Percentiles rank a stretch among this genome's conserved stretches.
These are phyloP conservation scores for Chlorops oryzae DNA, from an alignment of 1,140 invertebrate species.

Conservation along the genomic window DNA sequence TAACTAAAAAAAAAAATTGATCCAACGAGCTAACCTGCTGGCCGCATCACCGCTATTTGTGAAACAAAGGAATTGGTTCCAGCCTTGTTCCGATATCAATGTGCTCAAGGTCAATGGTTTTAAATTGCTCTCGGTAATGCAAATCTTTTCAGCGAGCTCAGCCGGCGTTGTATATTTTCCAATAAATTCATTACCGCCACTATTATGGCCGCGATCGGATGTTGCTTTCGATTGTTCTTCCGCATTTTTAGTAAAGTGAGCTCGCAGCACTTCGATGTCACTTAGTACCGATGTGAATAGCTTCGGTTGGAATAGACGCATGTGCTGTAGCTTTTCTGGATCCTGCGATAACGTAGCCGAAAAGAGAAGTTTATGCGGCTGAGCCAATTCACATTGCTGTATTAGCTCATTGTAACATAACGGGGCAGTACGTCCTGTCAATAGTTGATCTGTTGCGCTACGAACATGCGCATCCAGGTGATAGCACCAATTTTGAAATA, in stretches of 20 bases:
- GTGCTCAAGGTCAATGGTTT: conserved; percentile 81
- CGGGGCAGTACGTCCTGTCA: conserved; percentile 31
- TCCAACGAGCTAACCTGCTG: conserved; percentile 62
- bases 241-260: conserved; percentile 42
- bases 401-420: conserved; percentile 35
- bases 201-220: conserved; percentile 18
- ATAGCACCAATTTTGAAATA: conserved; percentile 84
- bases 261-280: conserved; percentile 44
- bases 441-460: conserved; percentile 28
- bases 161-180: conserved; percentile 79
- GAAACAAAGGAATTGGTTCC: conserved; percentile 79
- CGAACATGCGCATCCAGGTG: conserved; percentile 60
- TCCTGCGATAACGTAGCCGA: conserved; percentile 94
- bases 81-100: conserved; percentile 61
- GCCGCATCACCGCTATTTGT: conserved; percentile 75
- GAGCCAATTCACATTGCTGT: conserved; percentile 14
- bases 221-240: conserved; percentile 19
- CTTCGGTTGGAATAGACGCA: conserved; percentile 85
- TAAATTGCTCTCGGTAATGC: conserved; percentile 60
- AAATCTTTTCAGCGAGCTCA: conserved; percentile 71
- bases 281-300: conserved; percentile 73
- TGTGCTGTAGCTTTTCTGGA: conserved; percentile 83
- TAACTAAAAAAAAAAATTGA: too few species aligned
- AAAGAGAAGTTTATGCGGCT: conserved; percentile 87
- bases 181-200: conserved; percentile 51